A percentile compares a stretch with the other conserved stretches of the same genome.
Evolutionary conservation across 2,113 vertebrate species (phyloP).

Genomic region (Hemibagrus wyckioides): DNA sequence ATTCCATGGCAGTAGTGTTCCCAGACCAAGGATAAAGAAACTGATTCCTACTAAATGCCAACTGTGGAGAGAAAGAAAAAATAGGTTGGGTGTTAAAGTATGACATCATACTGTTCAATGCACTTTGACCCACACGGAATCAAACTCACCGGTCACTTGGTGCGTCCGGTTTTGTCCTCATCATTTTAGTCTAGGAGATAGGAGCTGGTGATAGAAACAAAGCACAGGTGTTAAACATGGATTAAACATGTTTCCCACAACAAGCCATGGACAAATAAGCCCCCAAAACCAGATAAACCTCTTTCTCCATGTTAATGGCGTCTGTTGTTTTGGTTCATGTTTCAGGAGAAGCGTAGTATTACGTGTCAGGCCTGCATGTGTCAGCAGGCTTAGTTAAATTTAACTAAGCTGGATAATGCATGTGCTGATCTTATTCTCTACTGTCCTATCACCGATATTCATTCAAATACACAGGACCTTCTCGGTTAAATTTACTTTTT

Average conservation of each 20-base stretch:
- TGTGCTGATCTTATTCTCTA: no score
- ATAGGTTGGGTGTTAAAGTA: not conserved
- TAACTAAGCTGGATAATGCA: no score
- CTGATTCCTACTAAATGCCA: constrained; percentile 74
- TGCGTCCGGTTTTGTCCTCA: not conserved
- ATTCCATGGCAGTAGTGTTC: constrained; percentile 89
- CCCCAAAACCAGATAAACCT: not conserved
- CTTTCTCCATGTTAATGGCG: not conserved
- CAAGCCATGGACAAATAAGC: not conserved
- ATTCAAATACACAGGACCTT: no score
- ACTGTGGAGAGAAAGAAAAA: constrained; percentile 62
- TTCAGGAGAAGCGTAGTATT: no score
- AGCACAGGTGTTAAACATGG: not conserved
- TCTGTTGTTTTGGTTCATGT: not conserved
- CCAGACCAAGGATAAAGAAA: constrained; percentile 86
- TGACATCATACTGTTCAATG: not conserved
- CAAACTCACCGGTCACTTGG: constrained; percentile 43
- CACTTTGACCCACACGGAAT: not conserved
- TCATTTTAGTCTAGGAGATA: not conserved
- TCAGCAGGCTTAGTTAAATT: no score
- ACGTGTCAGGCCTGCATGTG: no score
- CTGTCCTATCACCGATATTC: no score
- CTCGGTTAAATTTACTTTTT: no score
- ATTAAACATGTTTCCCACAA: not conserved
- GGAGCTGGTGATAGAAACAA: constrained; percentile 5